Conservation (phyloP, 2,888 invertebrate species). For the Acleris sparsana region DNA sequence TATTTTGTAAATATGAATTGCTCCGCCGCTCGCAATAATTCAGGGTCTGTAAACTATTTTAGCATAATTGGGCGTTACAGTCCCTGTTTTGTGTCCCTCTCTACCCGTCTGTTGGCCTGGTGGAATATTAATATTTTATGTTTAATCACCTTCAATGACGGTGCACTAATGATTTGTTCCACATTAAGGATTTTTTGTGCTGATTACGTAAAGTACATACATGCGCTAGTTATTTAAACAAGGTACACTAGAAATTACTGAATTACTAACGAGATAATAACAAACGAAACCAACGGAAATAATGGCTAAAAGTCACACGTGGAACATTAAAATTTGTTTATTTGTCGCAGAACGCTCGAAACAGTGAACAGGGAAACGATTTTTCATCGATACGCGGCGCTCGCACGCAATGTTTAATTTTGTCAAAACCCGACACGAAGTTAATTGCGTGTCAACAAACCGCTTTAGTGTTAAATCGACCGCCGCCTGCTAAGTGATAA, state of each 20-base stretch:
- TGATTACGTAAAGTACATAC: no score
- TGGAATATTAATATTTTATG: constrained; percentile 23
- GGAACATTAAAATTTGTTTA: not conserved
- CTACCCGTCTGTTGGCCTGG: constrained; percentile 27
- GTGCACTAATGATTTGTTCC: constrained; percentile 11
- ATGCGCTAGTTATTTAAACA: no score
- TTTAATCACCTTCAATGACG: constrained; percentile 4
- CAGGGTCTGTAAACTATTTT: constrained; percentile 40
- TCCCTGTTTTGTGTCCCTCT: constrained; percentile 38
- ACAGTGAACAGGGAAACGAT: constrained; percentile 18
- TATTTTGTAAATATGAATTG: constrained; percentile 29
- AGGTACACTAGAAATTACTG: no score
- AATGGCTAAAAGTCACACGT: no score
- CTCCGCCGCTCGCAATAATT: constrained; percentile 35
- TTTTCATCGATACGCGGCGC: constrained; percentile 37
- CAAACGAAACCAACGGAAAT: no score
- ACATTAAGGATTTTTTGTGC: not conserved
- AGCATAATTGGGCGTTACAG: constrained; percentile 38
- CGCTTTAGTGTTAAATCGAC: constrained; percentile 53
- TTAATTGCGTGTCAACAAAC: constrained; percentile 58
- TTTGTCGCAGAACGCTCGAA: constrained; percentile 3
- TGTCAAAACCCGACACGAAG: constrained; percentile 43
- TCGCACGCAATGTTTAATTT: constrained; percentile 46
- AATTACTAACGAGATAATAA: no score
- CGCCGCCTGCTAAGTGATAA: constrained; percentile 41